Conservation (phyloP, 2,113 vertebrate species). For the Numida meleagris region DNA sequence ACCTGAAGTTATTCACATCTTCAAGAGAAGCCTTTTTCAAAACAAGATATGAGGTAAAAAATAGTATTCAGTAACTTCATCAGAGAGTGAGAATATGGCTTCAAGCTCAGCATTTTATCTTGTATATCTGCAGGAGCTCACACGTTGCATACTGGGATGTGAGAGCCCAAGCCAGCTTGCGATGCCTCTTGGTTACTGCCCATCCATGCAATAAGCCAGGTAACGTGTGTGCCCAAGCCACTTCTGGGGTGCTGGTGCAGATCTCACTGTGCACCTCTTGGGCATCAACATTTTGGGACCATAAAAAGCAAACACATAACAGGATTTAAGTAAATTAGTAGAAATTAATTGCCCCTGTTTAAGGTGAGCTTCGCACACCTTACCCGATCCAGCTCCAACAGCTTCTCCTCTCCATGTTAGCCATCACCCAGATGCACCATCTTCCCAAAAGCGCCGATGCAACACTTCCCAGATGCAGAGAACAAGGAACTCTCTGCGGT, state of each 20-base stretch:
- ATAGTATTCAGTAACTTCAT: not conserved
- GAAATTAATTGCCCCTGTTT: not conserved
- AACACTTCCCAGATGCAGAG: fast-evolving
- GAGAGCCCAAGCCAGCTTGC: not conserved
- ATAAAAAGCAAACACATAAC: not conserved
- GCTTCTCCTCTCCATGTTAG: not conserved
- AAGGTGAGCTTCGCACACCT: not conserved
- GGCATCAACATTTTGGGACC: not conserved
- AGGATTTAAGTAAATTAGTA: not conserved
- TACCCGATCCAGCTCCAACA: not conserved
- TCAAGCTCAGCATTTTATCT: not conserved
- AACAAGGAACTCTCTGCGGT: not conserved
- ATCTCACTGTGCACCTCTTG: not conserved
- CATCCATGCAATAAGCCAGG: not conserved
- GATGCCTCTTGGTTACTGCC: not conserved
- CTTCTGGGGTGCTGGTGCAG: not conserved
- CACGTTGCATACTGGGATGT: not conserved
- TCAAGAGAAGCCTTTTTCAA: not conserved
- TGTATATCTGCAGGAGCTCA: not conserved
- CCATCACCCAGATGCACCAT: not conserved
- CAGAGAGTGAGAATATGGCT: not conserved
- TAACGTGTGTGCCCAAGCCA: not conserved
- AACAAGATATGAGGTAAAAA: not conserved
- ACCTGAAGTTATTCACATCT: not conserved
- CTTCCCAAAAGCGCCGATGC: not conserved